A percentile compares a stretch with the other conserved stretches of the same genome.
Evolutionary conservation across 2,888 invertebrate species (phyloP).

Genomic region (Dolichomitus sp.): DNA sequence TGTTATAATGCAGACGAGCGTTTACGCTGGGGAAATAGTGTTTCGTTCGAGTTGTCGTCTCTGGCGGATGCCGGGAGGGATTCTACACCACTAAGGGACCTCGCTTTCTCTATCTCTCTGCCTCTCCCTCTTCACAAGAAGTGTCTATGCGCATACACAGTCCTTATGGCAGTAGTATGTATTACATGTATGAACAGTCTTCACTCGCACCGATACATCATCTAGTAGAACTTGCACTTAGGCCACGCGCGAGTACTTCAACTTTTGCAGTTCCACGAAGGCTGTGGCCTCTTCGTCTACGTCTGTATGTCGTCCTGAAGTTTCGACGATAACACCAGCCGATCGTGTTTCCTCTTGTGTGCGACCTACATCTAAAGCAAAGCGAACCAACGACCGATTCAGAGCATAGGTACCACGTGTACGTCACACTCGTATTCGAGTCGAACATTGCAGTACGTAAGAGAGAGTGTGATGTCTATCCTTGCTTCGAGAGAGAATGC

Average conservation of each 20-base stretch:
- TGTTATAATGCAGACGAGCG: slow-evolving; percentile 16
- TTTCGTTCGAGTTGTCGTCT: slow-evolving; percentile 57
- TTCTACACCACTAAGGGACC: slow-evolving; percentile 10
- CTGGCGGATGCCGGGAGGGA: slow-evolving; percentile 24
- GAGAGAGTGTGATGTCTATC: neutral
- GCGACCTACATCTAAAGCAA: slow-evolving; percentile 28
- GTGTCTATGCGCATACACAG: slow-evolving; percentile 11
- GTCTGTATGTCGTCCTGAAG: slow-evolving; percentile 8
- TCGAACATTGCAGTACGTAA: neutral
- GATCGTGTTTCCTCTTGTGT: slow-evolving; percentile 11
- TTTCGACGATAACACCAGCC: slow-evolving; percentile 39
- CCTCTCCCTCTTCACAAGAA: slow-evolving; percentile 3
- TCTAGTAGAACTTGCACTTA: slow-evolving; percentile 7
- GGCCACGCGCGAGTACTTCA: slow-evolving; percentile 17
- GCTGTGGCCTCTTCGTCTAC: slow-evolving; percentile 5
- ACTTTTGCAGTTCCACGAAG: neutral
- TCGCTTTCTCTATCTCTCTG: neutral
- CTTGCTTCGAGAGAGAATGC: slow-evolving; percentile 32
- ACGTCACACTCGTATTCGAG: slow-evolving; percentile 2
- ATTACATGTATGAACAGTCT: neutral
- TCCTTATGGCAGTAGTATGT: slow-evolving; percentile 17
- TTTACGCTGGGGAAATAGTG: slow-evolving; percentile 46
- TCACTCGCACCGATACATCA: neutral
- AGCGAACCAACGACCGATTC: slow-evolving; percentile 1
- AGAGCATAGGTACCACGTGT: neutral